A percentile compares a stretch with the other conserved stretches of the same genome.
These are phyloP conservation scores for Philopedon plagiatum DNA, from an alignment of 2,888 invertebrate species.

Conservation along the genomic window DNA sequence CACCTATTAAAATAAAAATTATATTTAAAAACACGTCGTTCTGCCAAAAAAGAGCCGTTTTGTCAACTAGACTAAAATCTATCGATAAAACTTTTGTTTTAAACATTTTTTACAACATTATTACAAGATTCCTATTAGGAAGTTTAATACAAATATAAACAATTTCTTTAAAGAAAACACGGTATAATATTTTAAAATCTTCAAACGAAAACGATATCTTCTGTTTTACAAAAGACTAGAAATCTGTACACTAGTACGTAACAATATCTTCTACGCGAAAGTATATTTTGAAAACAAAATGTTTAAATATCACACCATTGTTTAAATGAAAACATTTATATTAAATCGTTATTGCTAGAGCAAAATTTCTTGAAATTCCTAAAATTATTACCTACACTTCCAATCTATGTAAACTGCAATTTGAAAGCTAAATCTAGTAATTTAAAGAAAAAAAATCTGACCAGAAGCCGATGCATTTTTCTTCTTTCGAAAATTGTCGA, in stretches of 20 bases:
- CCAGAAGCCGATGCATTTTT: conserved; percentile 36
- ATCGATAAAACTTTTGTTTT: conserved; percentile 51
- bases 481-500: conserved; percentile 24
- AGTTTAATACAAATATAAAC: conserved; percentile 56
- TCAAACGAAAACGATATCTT: conserved; percentile 52
- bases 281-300: conserved; percentile 24
- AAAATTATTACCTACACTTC: conserved; percentile 48
- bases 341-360: conserved; percentile 71
- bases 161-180: conserved; percentile 54
- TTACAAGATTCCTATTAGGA: conserved; percentile 56
- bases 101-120: conserved; percentile 49
- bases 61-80: conserved; percentile 26
- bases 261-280: conserved; percentile 15
- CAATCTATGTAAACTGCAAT: conserved; percentile 52
- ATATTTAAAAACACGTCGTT: no score
- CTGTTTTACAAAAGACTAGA: conserved; percentile 55
- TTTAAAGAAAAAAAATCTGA: conserved; percentile 44
- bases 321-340: conserved; percentile 54
- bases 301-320: conserved; percentile 61
- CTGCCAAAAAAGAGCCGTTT: conserved; percentile 10
- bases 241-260: conserved; percentile 59
- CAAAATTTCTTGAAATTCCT: conserved; percentile 63
- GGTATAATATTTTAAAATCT: conserved; percentile 54
- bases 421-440: conserved; percentile 49
- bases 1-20: background rate